These are phyloP conservation scores for Enteromius argenteus DNA, from an alignment of 2,797 vertebrate genomes.

Conservation along the genomic window DNA sequence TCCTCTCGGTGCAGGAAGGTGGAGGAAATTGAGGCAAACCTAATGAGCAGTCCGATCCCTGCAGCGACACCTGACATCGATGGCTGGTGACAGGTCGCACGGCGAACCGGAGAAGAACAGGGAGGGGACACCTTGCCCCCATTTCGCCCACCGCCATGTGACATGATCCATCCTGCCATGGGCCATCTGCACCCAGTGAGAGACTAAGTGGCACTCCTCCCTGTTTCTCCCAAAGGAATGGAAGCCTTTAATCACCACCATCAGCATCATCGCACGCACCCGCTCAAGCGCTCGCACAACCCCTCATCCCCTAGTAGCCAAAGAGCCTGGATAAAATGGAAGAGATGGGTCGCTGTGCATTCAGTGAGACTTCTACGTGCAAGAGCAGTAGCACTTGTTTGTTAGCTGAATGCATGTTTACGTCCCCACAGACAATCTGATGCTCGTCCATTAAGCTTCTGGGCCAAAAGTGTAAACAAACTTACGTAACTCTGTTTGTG, in stretches of 20 bases:
- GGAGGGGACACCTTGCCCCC: conserved; percentile 46
- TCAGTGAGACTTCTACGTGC: conserved; percentile 25
- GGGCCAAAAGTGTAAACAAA: conserved; percentile 49
- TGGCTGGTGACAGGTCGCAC: conserved; percentile 59
- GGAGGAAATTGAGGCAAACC: conserved; percentile 60
- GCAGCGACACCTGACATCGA: conserved; percentile 60
- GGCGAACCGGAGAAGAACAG: conserved; percentile 20
- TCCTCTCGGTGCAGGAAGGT: conserved; percentile 57
- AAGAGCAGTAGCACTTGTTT: conserved; percentile 36
- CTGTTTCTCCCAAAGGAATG: conserved; percentile 40
- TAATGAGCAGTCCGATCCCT: conserved; percentile 62
- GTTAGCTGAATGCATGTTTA: conserved; percentile 30
- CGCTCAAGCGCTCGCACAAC: neutral
- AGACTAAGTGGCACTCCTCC: conserved; percentile 48
- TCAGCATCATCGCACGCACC: conserved; percentile 31
- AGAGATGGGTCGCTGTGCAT: conserved; percentile 37
- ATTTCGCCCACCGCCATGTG: conserved; percentile 44
- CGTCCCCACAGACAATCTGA: conserved; percentile 36
- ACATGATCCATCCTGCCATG: conserved; percentile 56
- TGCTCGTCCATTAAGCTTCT: conserved; percentile 35
- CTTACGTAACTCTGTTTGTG: conserved; percentile 30
- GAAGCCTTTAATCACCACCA: conserved; percentile 54
- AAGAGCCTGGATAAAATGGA: conserved; percentile 34
- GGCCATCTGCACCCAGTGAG: conserved; percentile 54
- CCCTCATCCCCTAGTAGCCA: conserved; percentile 14